A percentile compares a stretch with the other conserved stretches of the same genome.
Conservation (phyloP, 2,797 vertebrate species). For the Coccyzus lansbergi region DNA sequence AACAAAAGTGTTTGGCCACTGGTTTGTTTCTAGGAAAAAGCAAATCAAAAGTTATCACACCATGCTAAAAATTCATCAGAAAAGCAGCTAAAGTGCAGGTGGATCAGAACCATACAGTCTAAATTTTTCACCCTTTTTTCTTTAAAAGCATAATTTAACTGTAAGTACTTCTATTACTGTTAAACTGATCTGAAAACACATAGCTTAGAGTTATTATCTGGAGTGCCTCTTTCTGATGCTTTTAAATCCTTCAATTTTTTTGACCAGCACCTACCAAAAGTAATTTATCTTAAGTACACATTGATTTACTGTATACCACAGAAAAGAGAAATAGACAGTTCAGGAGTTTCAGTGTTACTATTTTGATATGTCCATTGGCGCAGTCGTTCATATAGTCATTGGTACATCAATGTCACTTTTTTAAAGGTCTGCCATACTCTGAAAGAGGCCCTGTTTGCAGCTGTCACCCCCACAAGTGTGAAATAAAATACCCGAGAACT, state of each 20-base stretch:
- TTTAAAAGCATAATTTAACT: background rate
- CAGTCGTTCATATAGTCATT: background rate
- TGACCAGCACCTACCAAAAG: constrained; percentile 66
- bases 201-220: constrained; percentile 16
- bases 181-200: background rate
- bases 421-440: background rate
- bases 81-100: background rate
- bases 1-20: constrained; percentile 67
- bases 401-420: background rate
- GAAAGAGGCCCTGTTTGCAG: background rate
- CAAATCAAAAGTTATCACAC: background rate
- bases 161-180: background rate
- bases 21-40: constrained; percentile 69
- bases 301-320: background rate
- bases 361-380: background rate
- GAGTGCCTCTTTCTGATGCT: constrained; percentile 52
- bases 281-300: background rate
- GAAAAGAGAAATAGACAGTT: fast-evolving
- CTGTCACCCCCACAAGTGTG: background rate
- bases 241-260: constrained; percentile 65
- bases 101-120: background rate
- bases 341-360: background rate
- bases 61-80: background rate
- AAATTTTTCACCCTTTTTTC: background rate
- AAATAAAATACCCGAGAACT: background rate